Evolutionary conservation across 1,140 invertebrate genomes (phyloP).

Genomic region (Melanaphis sacchari): DNA sequence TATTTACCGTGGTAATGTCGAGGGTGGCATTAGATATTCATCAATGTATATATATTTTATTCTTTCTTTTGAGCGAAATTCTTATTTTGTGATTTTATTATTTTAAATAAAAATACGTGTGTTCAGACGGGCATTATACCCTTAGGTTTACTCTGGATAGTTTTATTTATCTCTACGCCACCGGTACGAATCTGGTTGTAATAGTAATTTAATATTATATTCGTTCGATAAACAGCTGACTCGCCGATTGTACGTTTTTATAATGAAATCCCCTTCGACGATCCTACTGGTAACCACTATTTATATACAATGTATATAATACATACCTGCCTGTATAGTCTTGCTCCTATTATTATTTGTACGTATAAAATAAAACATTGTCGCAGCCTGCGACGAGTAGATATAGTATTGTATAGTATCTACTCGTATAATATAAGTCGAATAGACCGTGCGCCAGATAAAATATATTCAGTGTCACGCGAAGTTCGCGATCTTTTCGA

Average conservation of each 20-base stretch:
- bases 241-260: not conserved
- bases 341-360: not conserved
- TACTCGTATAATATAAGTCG: not conserved
- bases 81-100: constrained; percentile 18
- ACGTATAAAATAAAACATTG: not conserved
- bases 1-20: not conserved
- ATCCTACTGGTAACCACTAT: not conserved
- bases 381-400: not conserved
- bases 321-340: not conserved
- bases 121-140: not conserved
- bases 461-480: constrained; percentile 29
- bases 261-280: constrained; percentile 1
- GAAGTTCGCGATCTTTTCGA: constrained; percentile 4
- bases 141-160: not conserved
- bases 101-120: not conserved
- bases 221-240: constrained; percentile 22
- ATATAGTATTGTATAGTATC: not conserved
- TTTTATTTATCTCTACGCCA: not conserved
- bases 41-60: not conserved
- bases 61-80: not conserved
- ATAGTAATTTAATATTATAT: not conserved
- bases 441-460: not conserved
- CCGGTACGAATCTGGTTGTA: not conserved
- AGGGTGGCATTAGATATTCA: constrained; percentile 11
- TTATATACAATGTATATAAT: no score